phyloP scores from a whole-genome alignment of 2,888 invertebrate genomes.

The Scaeva pyrastri region DNA sequence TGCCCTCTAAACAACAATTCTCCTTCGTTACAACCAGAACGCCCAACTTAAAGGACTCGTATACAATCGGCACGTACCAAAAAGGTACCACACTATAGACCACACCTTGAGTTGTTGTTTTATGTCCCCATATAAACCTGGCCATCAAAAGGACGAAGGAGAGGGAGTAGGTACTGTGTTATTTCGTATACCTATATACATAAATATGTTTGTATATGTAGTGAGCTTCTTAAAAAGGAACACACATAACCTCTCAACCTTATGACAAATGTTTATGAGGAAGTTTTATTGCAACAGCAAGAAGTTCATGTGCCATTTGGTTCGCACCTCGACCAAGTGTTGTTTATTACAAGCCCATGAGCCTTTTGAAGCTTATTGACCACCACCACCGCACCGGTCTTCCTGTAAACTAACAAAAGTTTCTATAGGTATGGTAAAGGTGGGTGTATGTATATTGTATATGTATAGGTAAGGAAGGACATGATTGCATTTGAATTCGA shows the following conservation, averaged over 20 bases:
- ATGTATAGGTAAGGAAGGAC: too few species aligned
- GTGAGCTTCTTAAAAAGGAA: constrained; percentile 9
- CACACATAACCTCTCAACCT: constrained; percentile 64
- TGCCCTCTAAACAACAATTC: constrained; percentile 24
- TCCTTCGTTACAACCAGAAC: constrained; percentile 19
- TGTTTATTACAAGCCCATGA: constrained; percentile 71
- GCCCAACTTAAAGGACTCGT: constrained; percentile 50
- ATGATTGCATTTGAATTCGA: constrained; percentile 48
- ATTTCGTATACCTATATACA: neutral
- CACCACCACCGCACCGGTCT: neutral
- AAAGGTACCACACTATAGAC: constrained; percentile 49
- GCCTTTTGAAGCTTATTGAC: constrained; percentile 50
- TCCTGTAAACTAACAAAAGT: constrained; percentile 2
- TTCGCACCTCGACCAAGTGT: constrained; percentile 72
- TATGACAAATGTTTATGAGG: constrained; percentile 75
- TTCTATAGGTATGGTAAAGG: constrained; percentile 12
- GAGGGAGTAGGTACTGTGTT: too few species aligned
- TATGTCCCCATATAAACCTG: constrained; percentile 67
- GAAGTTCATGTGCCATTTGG: constrained; percentile 74
- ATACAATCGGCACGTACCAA: constrained; percentile 54
- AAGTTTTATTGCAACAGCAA: constrained; percentile 73
- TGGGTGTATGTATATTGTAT: too few species aligned
- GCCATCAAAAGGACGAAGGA: constrained; percentile 7
- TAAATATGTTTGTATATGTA: neutral
- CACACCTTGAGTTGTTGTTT: constrained; percentile 72